A percentile compares a stretch with the other conserved stretches of the same genome.
These are phyloP conservation scores for Campodea augens DNA, from an alignment of 1,140 invertebrate genomes.

Conservation along the genomic window DNA sequence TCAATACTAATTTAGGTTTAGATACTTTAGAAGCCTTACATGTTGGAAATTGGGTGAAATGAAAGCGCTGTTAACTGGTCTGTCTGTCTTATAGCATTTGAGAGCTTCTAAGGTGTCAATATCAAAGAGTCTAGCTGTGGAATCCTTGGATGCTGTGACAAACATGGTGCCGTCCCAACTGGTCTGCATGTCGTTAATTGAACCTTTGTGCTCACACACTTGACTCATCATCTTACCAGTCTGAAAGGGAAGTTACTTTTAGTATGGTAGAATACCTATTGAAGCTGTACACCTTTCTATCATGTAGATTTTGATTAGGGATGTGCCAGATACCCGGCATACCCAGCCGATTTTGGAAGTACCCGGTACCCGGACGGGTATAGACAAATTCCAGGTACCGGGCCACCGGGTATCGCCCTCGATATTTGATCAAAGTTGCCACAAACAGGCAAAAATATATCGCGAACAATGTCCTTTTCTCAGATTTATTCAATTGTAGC, in stretches of 20 bases:
- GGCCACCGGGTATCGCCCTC: too few relatives aligned
- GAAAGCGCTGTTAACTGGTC: slow-evolving; percentile 90
- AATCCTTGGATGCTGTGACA: slow-evolving; percentile 87
- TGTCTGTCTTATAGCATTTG: slow-evolving; percentile 90
- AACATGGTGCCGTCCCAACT: slow-evolving; percentile 88
- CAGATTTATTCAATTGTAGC: too few relatives aligned
- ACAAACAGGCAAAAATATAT: too few relatives aligned
- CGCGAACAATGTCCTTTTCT: too few relatives aligned
- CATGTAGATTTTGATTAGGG: too few relatives aligned
- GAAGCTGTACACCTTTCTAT: too few relatives aligned
- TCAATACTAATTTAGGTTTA: neutral
- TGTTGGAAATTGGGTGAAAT: slow-evolving; percentile 87
- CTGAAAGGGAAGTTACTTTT: slow-evolving; percentile 29
- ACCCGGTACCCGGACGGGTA: too few relatives aligned
- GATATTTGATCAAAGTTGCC: too few relatives aligned
- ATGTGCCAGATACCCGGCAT: too few relatives aligned
- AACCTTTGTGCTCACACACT: slow-evolving; percentile 50
- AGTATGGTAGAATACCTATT: too few relatives aligned
- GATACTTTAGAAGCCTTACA: slow-evolving; percentile 35
- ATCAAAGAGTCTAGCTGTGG: slow-evolving; percentile 86
- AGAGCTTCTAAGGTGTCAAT: slow-evolving; percentile 58
- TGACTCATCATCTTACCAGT: slow-evolving; percentile 58
- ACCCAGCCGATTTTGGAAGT: too few relatives aligned
- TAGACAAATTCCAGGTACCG: too few relatives aligned
- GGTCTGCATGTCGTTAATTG: slow-evolving; percentile 91